Conservation (phyloP, 2,113 vertebrate species). For the Emydura subglobosa region DNA sequence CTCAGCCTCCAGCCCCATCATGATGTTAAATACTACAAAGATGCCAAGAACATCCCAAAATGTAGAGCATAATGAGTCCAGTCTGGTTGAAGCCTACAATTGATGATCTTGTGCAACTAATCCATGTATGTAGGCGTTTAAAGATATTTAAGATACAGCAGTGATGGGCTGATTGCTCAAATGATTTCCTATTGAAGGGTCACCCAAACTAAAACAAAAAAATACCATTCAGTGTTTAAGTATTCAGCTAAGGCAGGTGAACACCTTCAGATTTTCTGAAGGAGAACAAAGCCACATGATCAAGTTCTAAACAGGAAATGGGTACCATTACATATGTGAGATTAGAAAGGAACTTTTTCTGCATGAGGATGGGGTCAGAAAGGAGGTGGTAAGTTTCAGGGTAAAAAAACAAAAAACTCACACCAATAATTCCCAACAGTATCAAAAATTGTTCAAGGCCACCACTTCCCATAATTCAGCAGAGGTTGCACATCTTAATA, state of each 20-base stretch:
- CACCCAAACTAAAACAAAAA: not conserved
- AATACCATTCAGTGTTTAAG: not conserved
- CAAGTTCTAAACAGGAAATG: not conserved
- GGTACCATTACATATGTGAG: not conserved
- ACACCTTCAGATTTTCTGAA: not conserved
- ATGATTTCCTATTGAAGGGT: not conserved
- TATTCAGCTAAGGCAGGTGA: not conserved
- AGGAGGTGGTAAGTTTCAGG: not conserved
- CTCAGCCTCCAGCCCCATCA: too few species aligned
- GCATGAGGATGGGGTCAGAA: not conserved
- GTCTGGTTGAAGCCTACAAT: not conserved
- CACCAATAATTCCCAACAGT: not conserved
- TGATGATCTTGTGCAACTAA: not conserved
- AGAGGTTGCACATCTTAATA: not conserved
- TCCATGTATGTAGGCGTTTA: not conserved
- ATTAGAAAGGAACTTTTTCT: not conserved
- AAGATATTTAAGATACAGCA: conserved; percentile 5
- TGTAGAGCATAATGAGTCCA: not conserved
- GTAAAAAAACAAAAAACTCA: not conserved
- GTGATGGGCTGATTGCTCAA: not conserved
- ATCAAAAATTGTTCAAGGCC: not conserved
- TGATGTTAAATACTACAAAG: too few species aligned
- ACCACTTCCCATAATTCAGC: not conserved
- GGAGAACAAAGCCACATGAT: conserved; percentile 7
- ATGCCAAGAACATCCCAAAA: too few species aligned